Base-by-base conservation (phyloP, 1,140 invertebrate genomes). In the Harpegnathos saltator region DNA sequence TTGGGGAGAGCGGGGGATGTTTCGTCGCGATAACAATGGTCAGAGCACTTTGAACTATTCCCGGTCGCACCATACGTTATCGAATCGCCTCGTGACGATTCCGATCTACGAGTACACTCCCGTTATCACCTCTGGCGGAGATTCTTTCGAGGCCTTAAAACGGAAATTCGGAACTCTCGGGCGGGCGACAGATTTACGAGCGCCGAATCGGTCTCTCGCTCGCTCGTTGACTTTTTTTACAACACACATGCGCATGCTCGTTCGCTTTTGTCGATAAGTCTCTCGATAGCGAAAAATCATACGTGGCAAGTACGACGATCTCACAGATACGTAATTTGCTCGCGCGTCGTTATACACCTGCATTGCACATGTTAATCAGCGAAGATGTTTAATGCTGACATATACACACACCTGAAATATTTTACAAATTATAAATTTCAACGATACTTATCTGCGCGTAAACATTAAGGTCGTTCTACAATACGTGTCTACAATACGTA, bases 1-100 rank as follows among this genome's bases (percentile, higher is more conserved):
- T 71, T 56, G 62, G 54, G 65, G 72, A 86, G 80, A 89, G 82
- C 83, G 82, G 73, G 82, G 73, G 82, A 89, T 86, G 68, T 85
- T 63, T 71, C 54, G 75, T 68, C 58, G 74, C 48, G 85, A 86
- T 81, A 86, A 66, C 85, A 71, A 80, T 80, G 75, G 75, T 58
- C 75, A 48, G 75, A 71, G 65, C 63, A 69, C 75, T 80, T 80
- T 80, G 75, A 80, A 80, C 75, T 71, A 80, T 71, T 80, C 65
- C 71, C 66, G 68, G 82, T 84, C 56, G 56, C 74, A 54, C 63
- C 65, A 59, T 48, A 63, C 62, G 75, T 82, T 82, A 85, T 85
- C 78, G 85, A 52, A 82, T 86, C 71, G 65, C 54, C 17, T 71
- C 56, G 66, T 61, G 71, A 73, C 26, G 62, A 72, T 65, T 77